Base-by-base conservation (phyloP, 1,140 invertebrate species). In the Neocloeon triangulifer region DNA sequence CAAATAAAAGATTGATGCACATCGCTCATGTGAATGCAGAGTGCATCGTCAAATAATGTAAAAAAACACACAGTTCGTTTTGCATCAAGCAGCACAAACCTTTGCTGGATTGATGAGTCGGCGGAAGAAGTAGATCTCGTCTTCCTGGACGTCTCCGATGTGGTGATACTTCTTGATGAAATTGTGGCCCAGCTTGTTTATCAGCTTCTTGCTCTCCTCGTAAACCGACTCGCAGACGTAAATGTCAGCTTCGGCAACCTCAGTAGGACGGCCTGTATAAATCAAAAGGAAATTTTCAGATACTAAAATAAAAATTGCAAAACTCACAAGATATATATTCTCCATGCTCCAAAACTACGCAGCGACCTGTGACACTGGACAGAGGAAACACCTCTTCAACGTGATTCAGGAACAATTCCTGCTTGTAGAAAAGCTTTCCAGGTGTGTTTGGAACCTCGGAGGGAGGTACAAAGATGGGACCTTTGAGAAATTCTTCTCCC, bases 161-260 rank as follows among this genome's bases (percentile, higher is more conserved):
- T 91, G 74, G 32, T 68, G 66, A 42, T 78, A 85, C 51, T 84
- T 88, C 51, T 86, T 70, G 27, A 84, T 50, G 4, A 73, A 77
- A 12, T 73, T 66, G 26, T 58, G 56, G 10, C 62, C 61, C 1
- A 86, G 52, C 47, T 84, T 81, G 22, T 67, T 62, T 9, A 85
- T 67, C 25, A 77, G 60, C 38, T 76, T 70, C 43, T 80, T 82
- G 12, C 71, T 63, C 52, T 95, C 88, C 46, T 91, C 79, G 46
- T 94, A 96, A 32, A 82, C 64, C 1, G 75, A 85, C 53, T 95
- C 88, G 52, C 88, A 95, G 13, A 98, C 71, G 48, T 70, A 97
- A 4, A 96, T 66, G 56, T 97, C 88, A 32, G 66, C 64, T 53
- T 98, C 94, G 1, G 73, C 56, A 39, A 95, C 77, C 63, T 97